These are phyloP conservation scores for Candoia aspera DNA, from an alignment of 2,113 vertebrate genomes.

Conservation along the genomic window DNA sequence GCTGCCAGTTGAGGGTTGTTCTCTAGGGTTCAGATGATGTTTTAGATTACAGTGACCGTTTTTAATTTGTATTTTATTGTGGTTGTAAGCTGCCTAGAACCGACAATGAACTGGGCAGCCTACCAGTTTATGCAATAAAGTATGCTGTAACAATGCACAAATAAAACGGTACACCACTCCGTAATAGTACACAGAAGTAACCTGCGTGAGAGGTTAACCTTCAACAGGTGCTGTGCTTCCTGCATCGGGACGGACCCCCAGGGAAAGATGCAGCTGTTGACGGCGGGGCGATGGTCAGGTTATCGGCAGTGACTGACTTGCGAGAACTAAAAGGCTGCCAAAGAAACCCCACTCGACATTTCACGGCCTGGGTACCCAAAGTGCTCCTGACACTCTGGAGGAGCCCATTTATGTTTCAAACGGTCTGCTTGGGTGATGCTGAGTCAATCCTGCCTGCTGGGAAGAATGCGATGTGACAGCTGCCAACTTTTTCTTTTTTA, in stretches of 20 bases:
- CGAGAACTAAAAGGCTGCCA: not conserved
- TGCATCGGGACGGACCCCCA: not conserved
- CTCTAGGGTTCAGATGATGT: not conserved
- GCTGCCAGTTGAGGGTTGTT: not conserved
- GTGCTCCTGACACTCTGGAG: not conserved
- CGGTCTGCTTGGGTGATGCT: constrained; percentile 7
- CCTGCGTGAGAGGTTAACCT: not conserved
- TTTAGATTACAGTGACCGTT: not conserved
- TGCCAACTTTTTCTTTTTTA: not conserved
- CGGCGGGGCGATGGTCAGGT: too few relatives aligned
- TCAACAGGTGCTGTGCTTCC: not conserved
- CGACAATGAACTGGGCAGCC: not conserved
- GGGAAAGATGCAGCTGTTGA: not conserved
- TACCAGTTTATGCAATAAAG: not conserved
- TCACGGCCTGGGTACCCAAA: not conserved
- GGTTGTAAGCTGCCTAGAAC: not conserved
- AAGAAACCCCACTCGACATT: constrained; percentile 16
- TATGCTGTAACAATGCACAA: not conserved
- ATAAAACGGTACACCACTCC: not conserved
- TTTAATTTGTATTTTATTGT: not conserved
- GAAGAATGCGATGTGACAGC: not conserved
- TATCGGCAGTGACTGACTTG: not conserved
- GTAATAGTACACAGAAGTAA: too few relatives aligned
- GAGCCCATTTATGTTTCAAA: not conserved
- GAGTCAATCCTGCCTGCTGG: not conserved